Evolutionary conservation across 2,888 invertebrate species (phyloP).

Genomic region (Nomada flava): DNA sequence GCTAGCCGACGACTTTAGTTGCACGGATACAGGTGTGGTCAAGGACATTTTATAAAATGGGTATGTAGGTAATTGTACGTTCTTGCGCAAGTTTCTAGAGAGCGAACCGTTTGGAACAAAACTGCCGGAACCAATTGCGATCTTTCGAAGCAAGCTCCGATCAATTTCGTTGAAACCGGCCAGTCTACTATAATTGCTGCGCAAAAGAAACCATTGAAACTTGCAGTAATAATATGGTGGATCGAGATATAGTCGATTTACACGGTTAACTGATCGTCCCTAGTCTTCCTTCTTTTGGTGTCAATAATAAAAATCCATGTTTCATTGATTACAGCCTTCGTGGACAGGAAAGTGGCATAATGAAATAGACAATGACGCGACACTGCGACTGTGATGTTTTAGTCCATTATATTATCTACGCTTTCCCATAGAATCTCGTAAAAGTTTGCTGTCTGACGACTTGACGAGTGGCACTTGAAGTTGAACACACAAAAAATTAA

Average conservation of each 20-base stretch:
- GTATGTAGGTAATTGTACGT: slow-evolving; percentile 22
- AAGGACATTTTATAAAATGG: slow-evolving; percentile 6
- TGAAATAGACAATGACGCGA: slow-evolving; percentile 3
- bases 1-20: neutral
- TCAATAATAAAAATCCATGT: neutral
- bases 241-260: slow-evolving; percentile 35
- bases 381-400: neutral
- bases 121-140: slow-evolving; percentile 22
- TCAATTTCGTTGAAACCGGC: slow-evolving; percentile 7
- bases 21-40: slow-evolving; percentile 14
- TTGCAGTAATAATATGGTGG: slow-evolving; percentile 36
- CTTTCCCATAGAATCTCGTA: neutral
- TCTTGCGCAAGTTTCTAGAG: neutral
- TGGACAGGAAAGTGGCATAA: slow-evolving; percentile 1
- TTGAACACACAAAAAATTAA: no score
- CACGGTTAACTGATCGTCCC: slow-evolving; percentile 42
- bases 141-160: neutral
- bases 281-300: neutral
- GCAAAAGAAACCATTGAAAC: slow-evolving; percentile 13
- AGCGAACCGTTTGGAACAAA: slow-evolving; percentile 1
- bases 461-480: neutral
- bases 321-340: slow-evolving; percentile 20
- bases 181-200: slow-evolving; percentile 4
- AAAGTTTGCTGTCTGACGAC: neutral
- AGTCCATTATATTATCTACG: neutral